Percentiles rank a stretch among this genome's conserved stretches.
Conservation (phyloP, 2,113 vertebrate species). For the Hystrix brachyura region DNA sequence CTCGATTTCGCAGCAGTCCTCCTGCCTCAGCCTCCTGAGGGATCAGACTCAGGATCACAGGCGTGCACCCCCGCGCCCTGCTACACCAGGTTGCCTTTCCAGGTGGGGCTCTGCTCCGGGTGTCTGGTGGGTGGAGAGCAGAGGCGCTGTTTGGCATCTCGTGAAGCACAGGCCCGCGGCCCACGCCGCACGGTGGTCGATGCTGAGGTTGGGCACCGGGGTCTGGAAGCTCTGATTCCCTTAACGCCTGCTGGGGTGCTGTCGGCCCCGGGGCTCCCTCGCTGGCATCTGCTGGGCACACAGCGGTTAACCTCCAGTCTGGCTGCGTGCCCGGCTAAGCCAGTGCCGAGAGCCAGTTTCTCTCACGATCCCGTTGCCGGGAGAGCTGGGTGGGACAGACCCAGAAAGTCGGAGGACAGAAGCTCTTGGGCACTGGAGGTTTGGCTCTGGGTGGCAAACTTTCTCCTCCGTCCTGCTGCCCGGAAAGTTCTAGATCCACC, state of each 20-base stretch:
- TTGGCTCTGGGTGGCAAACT: conserved; percentile 3
- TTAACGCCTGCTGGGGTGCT: accelerated
- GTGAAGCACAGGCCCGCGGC: neutral
- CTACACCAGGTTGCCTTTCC: too few species aligned
- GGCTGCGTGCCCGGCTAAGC: conserved; percentile 45
- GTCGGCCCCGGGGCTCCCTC: neutral
- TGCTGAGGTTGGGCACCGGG: neutral
- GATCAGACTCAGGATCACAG: neutral
- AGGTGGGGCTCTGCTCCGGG: neutral
- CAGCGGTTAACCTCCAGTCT: neutral
- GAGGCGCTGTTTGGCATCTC: neutral
- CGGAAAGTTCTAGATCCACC: neutral
- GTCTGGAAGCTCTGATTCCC: neutral
- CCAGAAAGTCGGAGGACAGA: conserved; percentile 7
- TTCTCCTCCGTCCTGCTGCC: neutral
- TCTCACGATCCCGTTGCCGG: conserved; percentile 56
- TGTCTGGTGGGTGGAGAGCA: neutral
- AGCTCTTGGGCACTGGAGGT: neutral
- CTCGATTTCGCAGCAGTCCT: neutral
- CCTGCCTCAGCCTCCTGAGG: neutral
- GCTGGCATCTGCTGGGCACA: neutral
- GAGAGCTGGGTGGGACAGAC: conserved; percentile 19
- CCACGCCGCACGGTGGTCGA: neutral
- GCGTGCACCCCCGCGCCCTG: neutral
- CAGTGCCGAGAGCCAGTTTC: neutral